Evolutionary conservation across 2,797 vertebrate species (phyloP).

Genomic region (Potorous gilbertii): DNA sequence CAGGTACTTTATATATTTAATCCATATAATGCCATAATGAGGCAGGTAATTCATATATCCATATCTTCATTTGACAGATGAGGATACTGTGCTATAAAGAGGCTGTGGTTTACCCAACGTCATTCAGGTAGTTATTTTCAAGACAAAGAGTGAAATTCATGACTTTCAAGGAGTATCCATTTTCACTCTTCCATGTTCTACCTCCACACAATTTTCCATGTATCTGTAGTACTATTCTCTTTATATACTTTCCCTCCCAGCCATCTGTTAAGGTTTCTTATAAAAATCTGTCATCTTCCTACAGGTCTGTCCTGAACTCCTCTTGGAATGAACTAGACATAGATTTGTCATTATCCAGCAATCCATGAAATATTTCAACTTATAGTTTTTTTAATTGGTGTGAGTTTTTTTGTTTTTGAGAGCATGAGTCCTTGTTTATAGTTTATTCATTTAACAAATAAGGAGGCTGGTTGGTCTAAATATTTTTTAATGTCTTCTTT

Average conservation of each 20-base stretch:
- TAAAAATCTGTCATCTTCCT: not conserved
- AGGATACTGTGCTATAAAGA: not conserved
- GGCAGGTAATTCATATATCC: not conserved
- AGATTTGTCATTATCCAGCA: not conserved
- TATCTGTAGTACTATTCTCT: not conserved
- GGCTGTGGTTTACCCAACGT: not conserved
- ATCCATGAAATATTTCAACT: not conserved
- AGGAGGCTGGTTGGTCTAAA: too few species aligned
- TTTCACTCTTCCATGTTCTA: not conserved
- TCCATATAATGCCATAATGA: not conserved
- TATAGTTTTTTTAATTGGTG: not conserved
- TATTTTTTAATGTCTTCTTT: too few species aligned
- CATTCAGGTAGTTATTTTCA: not conserved
- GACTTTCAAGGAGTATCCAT: not conserved
- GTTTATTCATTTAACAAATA: too few species aligned
- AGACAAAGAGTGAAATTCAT: not conserved
- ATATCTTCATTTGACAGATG: not conserved
- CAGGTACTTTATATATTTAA: not conserved
- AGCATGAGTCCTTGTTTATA: too few species aligned
- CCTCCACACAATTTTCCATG: not conserved
- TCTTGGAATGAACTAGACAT: not conserved
- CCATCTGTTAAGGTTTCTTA: not conserved
- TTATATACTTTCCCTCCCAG: not conserved
- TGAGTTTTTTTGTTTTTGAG: too few species aligned
- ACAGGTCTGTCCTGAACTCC: not conserved